Evolutionary conservation across 2,888 invertebrate genomes (phyloP), one percentile per base, ranked within the genome.

Genomic region (Nemapogon koenigi): DNA sequence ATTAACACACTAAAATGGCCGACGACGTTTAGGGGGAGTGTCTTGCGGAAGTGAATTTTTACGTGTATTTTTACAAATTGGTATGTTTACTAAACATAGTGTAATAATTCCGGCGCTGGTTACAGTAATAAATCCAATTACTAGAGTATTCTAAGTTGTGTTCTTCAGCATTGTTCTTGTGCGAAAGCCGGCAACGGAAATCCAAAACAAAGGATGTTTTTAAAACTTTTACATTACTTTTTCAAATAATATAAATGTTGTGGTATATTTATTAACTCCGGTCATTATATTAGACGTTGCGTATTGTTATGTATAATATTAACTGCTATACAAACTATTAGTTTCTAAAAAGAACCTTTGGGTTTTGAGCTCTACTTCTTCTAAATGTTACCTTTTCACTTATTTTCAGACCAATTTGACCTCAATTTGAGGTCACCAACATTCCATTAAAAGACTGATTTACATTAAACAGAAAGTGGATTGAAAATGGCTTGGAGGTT

Each of bases 401-500:
- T 39, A 32, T 35, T 67, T 69, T 47, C 65, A 70, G 70, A 53
- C 49, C 42, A 47, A 48, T 46, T 42, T 40, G 41, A 26, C 43
- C 45, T 47, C 52, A 47, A 52, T 36, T 41, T 46, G 51, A 51
- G 51, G 50, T 51, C 49, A 44, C 50, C 49, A 57, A 72, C 73
- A 75, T 76, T 76, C 76, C 76, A 63, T 62, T 59, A 59, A 49
- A 75, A 76, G 73, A 76, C 76, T 76, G 75, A 70, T 37, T 25
- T 28, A 13, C 15, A 30, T 53, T 55, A 50, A 22, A 17, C 22
- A 18, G 4, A 61, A 63, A 53, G 61, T 69, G 62, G 58, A 16
- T 57, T 55, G 51, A 68, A 48, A 50, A 93, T 94, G 93, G 91
- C 93, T 72, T 93, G 93, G 91, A 85, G 95, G 75, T 97, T 97